A percentile compares a stretch with the other conserved stretches of the same genome.
These are phyloP conservation scores for Heliconius sara DNA, from an alignment of 2,888 invertebrate species.

Conservation along the genomic window DNA sequence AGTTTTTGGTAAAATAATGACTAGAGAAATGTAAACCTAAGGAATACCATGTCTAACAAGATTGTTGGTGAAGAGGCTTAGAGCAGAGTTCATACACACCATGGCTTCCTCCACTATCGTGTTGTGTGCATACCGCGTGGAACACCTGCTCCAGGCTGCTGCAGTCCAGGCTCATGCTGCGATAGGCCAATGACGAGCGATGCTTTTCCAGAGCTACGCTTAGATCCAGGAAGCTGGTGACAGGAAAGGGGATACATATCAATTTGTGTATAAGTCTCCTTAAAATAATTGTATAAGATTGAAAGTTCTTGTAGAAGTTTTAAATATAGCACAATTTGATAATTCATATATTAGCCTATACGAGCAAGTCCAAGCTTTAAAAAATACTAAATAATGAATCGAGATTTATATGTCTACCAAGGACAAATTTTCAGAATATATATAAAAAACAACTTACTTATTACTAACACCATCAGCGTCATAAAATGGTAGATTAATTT, in stretches of 20 bases:
- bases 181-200: conserved; percentile 67
- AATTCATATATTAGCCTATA: no score
- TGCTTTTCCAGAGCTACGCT: conserved; percentile 78
- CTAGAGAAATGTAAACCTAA: no score
- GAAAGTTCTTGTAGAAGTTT: no score
- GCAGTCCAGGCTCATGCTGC: conserved; percentile 82
- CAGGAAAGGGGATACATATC: no score
- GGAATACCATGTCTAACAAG: not conserved
- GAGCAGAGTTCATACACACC: not conserved
- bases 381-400: no score
- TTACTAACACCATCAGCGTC: conserved; percentile 78
- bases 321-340: no score
- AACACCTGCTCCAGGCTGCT: conserved; percentile 87
- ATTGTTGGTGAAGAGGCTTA: not conserved
- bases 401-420: no score
- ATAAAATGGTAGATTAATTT: conserved; percentile 80
- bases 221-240: conserved; percentile 72
- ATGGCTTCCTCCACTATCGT: conserved; percentile 55
- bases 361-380: no score
- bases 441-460: conserved; percentile 68
- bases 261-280: no score
- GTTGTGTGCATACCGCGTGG: conserved; percentile 77
- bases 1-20: no score
- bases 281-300: no score
- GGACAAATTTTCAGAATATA: no score